phyloP scores from a whole-genome alignment of 2,113 vertebrate species.

The Thamnaconus septentrionalis region DNA sequence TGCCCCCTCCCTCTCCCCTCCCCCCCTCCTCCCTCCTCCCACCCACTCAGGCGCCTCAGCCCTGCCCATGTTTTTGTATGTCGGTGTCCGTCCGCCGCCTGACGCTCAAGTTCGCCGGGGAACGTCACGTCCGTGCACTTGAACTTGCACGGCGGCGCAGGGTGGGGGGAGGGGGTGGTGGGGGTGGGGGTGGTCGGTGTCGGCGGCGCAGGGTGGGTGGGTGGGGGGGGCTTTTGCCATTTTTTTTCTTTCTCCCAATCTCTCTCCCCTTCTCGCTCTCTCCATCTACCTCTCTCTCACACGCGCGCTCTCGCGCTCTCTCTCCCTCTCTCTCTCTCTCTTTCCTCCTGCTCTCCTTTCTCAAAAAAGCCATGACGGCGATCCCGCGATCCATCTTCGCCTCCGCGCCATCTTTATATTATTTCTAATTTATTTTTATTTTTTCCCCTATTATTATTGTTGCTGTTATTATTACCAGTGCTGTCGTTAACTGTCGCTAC shows the following conservation, averaged over 20 bases:
- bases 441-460: slow-evolving; percentile 26
- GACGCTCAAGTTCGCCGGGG: slow-evolving; percentile 99
- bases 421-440: slow-evolving; percentile 96
- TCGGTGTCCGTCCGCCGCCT: slow-evolving; percentile 98
- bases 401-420: slow-evolving; percentile 99
- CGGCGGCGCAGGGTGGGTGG: slow-evolving; percentile 79
- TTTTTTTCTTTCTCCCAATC: slow-evolving; percentile 83
- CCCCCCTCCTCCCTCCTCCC: slow-evolving; percentile 86
- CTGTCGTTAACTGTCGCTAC: no score
- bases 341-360: slow-evolving; percentile 72
- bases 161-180: slow-evolving; percentile 86
- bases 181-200: slow-evolving; percentile 73
- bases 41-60: slow-evolving; percentile 84
- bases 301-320: slow-evolving; percentile 79
- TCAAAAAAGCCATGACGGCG: slow-evolving; percentile 96
- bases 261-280: slow-evolving; percentile 70
- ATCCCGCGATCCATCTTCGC: slow-evolving; percentile 99
- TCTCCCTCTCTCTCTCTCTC: slow-evolving; percentile 66
- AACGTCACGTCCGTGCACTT: slow-evolving; percentile 99
- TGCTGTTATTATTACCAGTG: no score
- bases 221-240: slow-evolving; percentile 95
- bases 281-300: slow-evolving; percentile 62
- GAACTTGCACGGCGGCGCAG: slow-evolving; percentile 93
- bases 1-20: slow-evolving; percentile 84
- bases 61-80: slow-evolving; percentile 98